Evolutionary conservation across 1,140 invertebrate species (phyloP).

Genomic region (Panagrolaimus sp.): DNA sequence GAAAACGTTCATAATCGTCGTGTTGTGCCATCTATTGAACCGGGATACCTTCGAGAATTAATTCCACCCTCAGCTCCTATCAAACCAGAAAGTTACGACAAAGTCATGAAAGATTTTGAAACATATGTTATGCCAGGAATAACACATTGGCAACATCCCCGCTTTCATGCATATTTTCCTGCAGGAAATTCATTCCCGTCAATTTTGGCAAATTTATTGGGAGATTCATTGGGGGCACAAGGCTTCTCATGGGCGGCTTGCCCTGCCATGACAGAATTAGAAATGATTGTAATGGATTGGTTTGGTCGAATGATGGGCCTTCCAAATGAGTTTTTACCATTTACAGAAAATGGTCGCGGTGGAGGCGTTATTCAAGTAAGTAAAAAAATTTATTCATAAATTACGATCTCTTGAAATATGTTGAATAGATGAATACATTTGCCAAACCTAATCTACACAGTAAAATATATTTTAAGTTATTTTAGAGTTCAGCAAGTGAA

Average conservation of each 20-base stretch:
- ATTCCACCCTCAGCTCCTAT: slow-evolving; percentile 77
- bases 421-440: too few species aligned
- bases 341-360: slow-evolving; percentile 61
- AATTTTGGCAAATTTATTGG: slow-evolving; percentile 94
- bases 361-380: slow-evolving; percentile 67
- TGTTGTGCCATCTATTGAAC: slow-evolving; percentile 80
- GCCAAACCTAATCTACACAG: not conserved
- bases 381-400: too few species aligned
- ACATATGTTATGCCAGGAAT: slow-evolving; percentile 92
- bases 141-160: slow-evolving; percentile 97
- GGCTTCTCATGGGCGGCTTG: slow-evolving; percentile 98
- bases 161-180: slow-evolving; percentile 98
- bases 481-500: slow-evolving; percentile 89
- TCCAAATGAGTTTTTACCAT: slow-evolving; percentile 64
- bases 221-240: slow-evolving; percentile 87
- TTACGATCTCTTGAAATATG: too few species aligned
- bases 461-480: not conserved
- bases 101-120: slow-evolving; percentile 89
- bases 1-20: slow-evolving; percentile 73
- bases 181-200: slow-evolving; percentile 94
- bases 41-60: slow-evolving; percentile 75
- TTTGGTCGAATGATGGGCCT: slow-evolving; percentile 71
- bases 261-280: slow-evolving; percentile 92
- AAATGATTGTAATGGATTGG: slow-evolving; percentile 94
- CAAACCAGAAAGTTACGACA: slow-evolving; percentile 80